These are phyloP conservation scores for Anniella stebbinsi DNA, from an alignment of 2,797 vertebrate species.

Conservation along the genomic window DNA sequence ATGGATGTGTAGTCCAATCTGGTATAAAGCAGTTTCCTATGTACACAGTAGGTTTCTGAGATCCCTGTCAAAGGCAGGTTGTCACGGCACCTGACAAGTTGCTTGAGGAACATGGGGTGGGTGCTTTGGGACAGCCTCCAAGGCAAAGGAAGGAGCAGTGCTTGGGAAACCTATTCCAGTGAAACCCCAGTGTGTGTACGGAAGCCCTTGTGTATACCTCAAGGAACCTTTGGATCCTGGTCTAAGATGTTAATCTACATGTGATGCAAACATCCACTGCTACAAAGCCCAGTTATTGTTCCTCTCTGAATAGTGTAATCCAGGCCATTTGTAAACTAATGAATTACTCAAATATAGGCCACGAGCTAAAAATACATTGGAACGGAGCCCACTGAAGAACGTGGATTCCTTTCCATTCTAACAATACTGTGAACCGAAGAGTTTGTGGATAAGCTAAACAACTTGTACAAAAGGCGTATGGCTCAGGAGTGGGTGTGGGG, in stretches of 20 bases:
- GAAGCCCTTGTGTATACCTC: not conserved
- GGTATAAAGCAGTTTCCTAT: not conserved
- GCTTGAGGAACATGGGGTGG: not conserved
- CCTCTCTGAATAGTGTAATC: slow-evolving; percentile 65
- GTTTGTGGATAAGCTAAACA: slow-evolving; percentile 60
- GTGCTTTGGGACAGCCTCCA: not conserved
- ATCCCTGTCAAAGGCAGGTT: not conserved
- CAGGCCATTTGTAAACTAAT: slow-evolving; percentile 44
- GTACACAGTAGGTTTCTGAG: not conserved
- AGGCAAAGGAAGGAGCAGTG: not conserved
- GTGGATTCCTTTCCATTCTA: slow-evolving; percentile 63
- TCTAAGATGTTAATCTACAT: slow-evolving; percentile 15
- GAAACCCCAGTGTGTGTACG: not conserved
- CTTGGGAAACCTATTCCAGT: not conserved
- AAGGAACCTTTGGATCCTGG: not conserved
- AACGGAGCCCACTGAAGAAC: slow-evolving; percentile 52
- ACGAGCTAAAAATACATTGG: slow-evolving; percentile 56
- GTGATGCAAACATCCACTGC: not conserved
- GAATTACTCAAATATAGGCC: slow-evolving; percentile 58
- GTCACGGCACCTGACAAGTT: not conserved
- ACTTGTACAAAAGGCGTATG: slow-evolving; percentile 25
- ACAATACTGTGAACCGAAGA: slow-evolving; percentile 63
- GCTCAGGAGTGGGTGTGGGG: not conserved
- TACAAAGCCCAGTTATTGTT: slow-evolving; percentile 44
- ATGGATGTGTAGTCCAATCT: not conserved